These are phyloP conservation scores for Nothobranchius kuhntae DNA, from an alignment of 2,113 vertebrate species.

Conservation along the genomic window DNA sequence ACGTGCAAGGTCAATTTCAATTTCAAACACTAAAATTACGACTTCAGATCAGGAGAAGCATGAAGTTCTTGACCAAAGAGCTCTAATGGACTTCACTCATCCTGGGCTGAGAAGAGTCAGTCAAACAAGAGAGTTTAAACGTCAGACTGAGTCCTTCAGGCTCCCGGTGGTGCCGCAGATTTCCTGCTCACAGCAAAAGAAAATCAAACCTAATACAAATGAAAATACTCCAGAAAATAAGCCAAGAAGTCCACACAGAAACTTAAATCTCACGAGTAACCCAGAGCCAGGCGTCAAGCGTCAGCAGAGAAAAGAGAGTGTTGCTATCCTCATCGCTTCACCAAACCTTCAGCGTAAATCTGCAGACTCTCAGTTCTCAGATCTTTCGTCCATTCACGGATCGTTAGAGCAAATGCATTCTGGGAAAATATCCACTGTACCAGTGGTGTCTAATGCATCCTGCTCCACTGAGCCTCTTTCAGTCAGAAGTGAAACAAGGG, in stretches of 20 bases:
- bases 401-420: conserved; percentile 15
- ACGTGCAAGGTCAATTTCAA: conserved; percentile 53
- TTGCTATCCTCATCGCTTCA: conserved; percentile 25
- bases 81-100: conserved; percentile 50
- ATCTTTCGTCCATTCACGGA: conserved; percentile 5
- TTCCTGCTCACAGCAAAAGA: conserved; percentile 41
- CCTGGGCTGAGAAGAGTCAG: conserved; percentile 5
- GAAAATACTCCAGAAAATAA: conserved; percentile 38
- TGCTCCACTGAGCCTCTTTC: conserved; percentile 23
- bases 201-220: conserved; percentile 47
- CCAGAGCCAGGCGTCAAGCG: conserved; percentile 26
- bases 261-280: conserved; percentile 31
- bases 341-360: conserved; percentile 23
- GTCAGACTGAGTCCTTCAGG: conserved; percentile 26
- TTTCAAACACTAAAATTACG: conserved; percentile 48
- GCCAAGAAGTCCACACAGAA: conserved; percentile 18
- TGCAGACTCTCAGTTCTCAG: conserved; percentile 22
- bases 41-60: conserved; percentile 16
- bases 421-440: conserved; percentile 15
- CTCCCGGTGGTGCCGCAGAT: conserved; percentile 18
- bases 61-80: conserved; percentile 53
- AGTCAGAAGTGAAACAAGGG: conserved; percentile 24
- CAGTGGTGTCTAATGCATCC: not conserved
- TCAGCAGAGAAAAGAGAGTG: conserved; percentile 20
- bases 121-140: conserved; percentile 16